Evolutionary conservation across 2,888 invertebrate species (phyloP), one percentile per base, ranked within the genome.

Genomic region (Aporophyla lueneburgensis): DNA sequence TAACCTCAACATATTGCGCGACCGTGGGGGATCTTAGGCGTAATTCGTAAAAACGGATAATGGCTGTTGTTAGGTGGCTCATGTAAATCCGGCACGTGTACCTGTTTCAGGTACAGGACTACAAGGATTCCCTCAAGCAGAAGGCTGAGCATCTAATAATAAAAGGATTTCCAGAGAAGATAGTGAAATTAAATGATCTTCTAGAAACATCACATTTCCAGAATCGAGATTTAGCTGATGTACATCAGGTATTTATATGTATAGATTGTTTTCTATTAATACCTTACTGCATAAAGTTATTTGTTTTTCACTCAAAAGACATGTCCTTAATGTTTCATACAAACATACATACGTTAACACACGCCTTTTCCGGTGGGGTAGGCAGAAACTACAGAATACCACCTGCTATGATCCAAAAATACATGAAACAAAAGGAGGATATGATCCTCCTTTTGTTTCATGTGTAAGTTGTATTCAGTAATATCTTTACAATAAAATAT

Each of bases 131-230:
- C 80, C 97, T 99, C 82, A 99, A 99, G 95, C 97, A 97, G 86
- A 98, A 99, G 97, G 99, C 99, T 19, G 99, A 99, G 93, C 97
- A 98, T 87, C 96, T 99, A 80, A 98, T 99, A 78, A 97, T 99
- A 79, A 98, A 98, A 94, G 98, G 98, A 67, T 99, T 99, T 94
- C 99, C 99, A 16, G 98, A 98, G 91, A 99, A 99, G 94, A 99
- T 99, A 88, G 98, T 99, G 12, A 98, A 98, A 93, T 97, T 99
- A 80, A 99, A 99, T 96, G 98, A 98, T 87, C 96, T 99, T 78
- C 96, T 99, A 89, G 98, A 98, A 92, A 98, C 98, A 49, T 97
- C 98, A 76, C 97, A 98, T 93, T 99, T 99, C 93, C 98, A 97
- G 90, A 98, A 98, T 90, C 97, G 98, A 81, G 97, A 98, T 91